Evolutionary conservation across 2,888 invertebrate genomes (phyloP), one percentile per base, ranked within the genome.

Genomic region (Nomada ferruginata): DNA sequence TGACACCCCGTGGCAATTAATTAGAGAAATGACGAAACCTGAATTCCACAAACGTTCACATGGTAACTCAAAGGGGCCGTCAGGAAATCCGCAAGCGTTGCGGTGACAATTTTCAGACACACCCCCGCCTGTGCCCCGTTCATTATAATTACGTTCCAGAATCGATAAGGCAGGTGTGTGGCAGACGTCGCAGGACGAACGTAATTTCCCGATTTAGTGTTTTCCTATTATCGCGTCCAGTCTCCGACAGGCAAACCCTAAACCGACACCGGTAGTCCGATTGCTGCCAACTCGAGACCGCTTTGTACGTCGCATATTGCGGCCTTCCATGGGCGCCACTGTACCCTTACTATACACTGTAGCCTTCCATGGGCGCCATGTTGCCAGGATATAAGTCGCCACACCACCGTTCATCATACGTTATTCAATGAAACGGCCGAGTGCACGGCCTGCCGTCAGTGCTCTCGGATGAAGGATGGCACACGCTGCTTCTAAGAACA

Each of bases 181-280:
- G 72, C 80, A 76, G 86, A 81, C 85, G 79, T 86, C 69, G 71
- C 42, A 52, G 60, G 74, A 78, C 77, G 76, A 70, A 52, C 76
- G 88, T 87, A 88, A 88, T 88, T 88, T 88, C 86, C 85, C 86
- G 88, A 87, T 88, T 88, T 85, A 88, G 65, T 79, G 87, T 88
- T 88, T 88, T 87, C 85, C 88, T 82, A 88, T 87, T 88, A 88
- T 76, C 85, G 72, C 57, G 61, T 64, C 73, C 74, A 55, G 78
- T 69, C 81, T 70, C 64, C 68, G 57, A 60, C 73, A 59, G 52
- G 44, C 53, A 55, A 82, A 71, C 79, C 61, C 63, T 78, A 72
- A 15, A 70, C 63, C 70, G 75, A 20, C 57, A 52, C 68, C 68
- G 79, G 64, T 72, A 64, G 73, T 76, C 61, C 82, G 78, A 87